Evolutionary conservation across 1,140 invertebrate genomes (phyloP), one percentile per base, ranked within the genome.

Genomic region (Gryon sp.): DNA sequence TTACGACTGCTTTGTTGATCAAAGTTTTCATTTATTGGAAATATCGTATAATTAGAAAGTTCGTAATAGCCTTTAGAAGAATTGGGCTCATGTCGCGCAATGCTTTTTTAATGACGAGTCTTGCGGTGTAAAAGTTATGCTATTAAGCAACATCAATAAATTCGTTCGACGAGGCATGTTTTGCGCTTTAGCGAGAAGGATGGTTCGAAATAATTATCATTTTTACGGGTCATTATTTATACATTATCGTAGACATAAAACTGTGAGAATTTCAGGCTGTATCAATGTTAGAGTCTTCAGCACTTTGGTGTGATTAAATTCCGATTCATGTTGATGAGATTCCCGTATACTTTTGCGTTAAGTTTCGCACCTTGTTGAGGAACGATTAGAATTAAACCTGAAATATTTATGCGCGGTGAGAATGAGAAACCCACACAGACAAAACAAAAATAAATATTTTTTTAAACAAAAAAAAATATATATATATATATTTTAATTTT

Each of bases 301-400:
- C 28, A 53, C 55, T 59, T 36, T 36, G 38, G 65, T 43, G 50
- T 59, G 65, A 69, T 69, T 69, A 69, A 60, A 69, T 69, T 59
- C 45, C 24, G 38, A 24, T 52, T 34, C 45, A 52, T 45, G n/a
- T 24, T 52, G 53, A 60, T 52, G 45, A 69, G 52, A 69, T 69
- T 69, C 34, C 12, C 16, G 22, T 32, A 12, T 28, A 30, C 41
- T 57, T 48, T 50, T 69, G 22, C 18, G 15, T 28, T 0, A 53
- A 53, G 38, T 18, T 66, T 32, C 34, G 45, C 38, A 24, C 12
- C 46, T 32, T 52, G 46, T 52, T 43, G 26, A 28, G 38, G 20
- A 7, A 11, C 11, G 32, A 63, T 50, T 50, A 63, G 36, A 50
- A 63, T 50, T 41, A 63, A 50, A 16, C 20, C 30, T 48, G 12